phyloP scores from a whole-genome alignment of 2,113 vertebrate species.

The Balaenoptera acutorostrata region DNA sequence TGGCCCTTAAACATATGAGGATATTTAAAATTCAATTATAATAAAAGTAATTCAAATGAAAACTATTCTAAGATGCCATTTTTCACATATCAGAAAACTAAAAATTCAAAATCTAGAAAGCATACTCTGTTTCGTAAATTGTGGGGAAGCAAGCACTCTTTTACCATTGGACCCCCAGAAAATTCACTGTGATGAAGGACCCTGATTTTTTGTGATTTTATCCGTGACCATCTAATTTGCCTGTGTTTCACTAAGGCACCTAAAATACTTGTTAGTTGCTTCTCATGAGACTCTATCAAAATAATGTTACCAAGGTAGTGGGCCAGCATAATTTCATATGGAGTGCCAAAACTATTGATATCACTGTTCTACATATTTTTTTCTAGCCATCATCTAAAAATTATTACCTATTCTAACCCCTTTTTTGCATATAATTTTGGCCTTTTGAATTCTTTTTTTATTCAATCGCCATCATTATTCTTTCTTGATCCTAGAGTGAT shows the following conservation, averaged over 20 bases:
- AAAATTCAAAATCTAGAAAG: neutral
- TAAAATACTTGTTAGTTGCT: neutral
- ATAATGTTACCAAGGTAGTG: neutral
- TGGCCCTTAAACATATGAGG: neutral
- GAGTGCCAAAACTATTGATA: neutral
- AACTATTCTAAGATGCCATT: neutral
- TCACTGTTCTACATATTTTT: neutral
- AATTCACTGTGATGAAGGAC: neutral
- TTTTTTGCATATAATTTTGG: neutral
- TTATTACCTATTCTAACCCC: neutral
- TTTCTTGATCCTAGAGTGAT: neutral
- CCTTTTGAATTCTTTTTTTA: neutral
- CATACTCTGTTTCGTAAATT: neutral
- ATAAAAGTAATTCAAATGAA: neutral
- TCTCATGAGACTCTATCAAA: neutral
- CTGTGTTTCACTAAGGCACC: neutral
- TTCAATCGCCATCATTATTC: neutral
- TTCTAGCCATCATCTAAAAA: neutral
- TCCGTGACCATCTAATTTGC: neutral
- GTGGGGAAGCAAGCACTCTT: neutral
- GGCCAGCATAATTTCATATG: neutral
- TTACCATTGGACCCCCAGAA: neutral
- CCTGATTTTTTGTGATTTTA: neutral
- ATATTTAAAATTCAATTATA: neutral
- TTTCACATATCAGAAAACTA: neutral